Evolutionary conservation across 2,113 vertebrate species (phyloP).

Genomic region (Chaetodon trifascialis): DNA sequence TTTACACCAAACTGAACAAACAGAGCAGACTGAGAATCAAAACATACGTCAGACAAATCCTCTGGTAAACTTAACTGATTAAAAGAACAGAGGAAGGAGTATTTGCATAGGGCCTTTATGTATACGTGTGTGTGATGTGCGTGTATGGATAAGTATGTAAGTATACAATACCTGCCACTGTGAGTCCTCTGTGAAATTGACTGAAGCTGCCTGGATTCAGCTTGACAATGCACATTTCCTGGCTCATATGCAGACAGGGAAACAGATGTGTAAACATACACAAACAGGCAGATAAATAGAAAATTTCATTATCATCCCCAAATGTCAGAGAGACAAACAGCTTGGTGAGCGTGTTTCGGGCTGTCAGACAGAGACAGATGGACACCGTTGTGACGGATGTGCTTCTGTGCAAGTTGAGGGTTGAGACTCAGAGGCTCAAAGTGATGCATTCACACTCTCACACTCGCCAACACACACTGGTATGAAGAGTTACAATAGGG

Average conservation of each 20-base stretch:
- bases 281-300: slow-evolving; percentile 10
- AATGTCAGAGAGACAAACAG: slow-evolving; percentile 20
- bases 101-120: background rate
- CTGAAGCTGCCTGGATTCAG: background rate
- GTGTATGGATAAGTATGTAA: background rate
- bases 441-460: background rate
- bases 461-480: background rate
- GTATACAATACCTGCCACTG: background rate
- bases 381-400: slow-evolving; percentile 24
- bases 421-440: background rate
- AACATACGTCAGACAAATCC: too few species aligned
- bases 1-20: too few species aligned
- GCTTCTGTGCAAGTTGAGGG: background rate
- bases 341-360: background rate
- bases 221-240: slow-evolving; percentile 11
- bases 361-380: slow-evolving; percentile 10
- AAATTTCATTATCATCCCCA: background rate
- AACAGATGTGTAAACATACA: background rate
- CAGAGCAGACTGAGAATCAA: background rate
- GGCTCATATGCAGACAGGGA: background rate
- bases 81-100: background rate
- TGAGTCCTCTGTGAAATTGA: background rate
- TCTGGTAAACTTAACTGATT: background rate
- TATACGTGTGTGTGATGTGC: background rate
- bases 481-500: background rate